Base-by-base conservation (phyloP, 2,113 vertebrate species). In the Corydoras maculifer region DNA sequence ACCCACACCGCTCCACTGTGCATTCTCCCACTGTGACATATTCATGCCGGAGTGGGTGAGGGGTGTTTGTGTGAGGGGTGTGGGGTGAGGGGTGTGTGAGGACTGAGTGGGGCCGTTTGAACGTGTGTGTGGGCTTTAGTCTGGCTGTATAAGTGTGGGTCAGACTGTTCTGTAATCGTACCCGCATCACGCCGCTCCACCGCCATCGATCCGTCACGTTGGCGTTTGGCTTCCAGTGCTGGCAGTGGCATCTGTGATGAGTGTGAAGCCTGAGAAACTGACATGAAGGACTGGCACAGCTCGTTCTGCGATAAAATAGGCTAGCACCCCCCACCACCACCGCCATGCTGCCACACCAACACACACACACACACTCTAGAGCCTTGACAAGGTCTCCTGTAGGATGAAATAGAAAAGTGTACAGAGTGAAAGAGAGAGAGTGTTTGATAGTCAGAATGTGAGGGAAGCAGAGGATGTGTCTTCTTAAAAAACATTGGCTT, bases 391-490 rank as follows among this genome's bases (percentile, higher is more conserved):
- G 83, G 81, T 59, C 80, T 77, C 82, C 86, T 86, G 85, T 76
- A 86, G 85, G 81, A 84, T 84, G 81, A 83, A 82, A 88, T 70
- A 80, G 83, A 79, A 75, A 60, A 68, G 76, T 78, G 83, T 84
- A 81, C 79, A 62, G 48, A 69, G 65, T 84, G 80, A 80, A 73
- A 74, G 62, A 68, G 54, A 68, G 67, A 51, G 53, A 55, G 60
- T 55, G 58, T 68, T 75, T 75, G 65, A 74, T 76, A 70, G 68
- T 1, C 12, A 65, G 49, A 69, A n/a, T 49, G 74, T 70, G 77
- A 4, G 10, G 60, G 30, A 32, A 78, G 67, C 63, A 12, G 58
- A 70, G 73, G 71, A 73, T 78, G 75, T 77, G 75, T 70, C 70
- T 73, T 80, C 61, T 82, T 79, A 58, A 54, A 59, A 55, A 18